A percentile compares a stretch with the other conserved stretches of the same genome.
Conservation (phyloP, 2,888 invertebrate species). For the Eustalomyia histrio region DNA sequence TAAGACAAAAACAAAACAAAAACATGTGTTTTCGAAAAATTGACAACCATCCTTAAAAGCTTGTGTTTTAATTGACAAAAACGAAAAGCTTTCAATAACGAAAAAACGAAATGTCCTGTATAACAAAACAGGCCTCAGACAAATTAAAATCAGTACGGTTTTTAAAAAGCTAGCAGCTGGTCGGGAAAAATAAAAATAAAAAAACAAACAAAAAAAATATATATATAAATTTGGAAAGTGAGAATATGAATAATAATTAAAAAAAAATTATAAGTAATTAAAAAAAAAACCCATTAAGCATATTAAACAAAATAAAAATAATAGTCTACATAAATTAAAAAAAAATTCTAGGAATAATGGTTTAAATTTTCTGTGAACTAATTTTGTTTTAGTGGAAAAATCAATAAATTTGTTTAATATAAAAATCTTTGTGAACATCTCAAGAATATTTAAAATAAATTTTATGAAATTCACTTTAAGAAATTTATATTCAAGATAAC, state of each 20-base stretch:
- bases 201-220: constrained; percentile 17
- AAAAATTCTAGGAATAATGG: background rate
- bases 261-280: background rate
- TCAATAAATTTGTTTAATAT: constrained; percentile 45
- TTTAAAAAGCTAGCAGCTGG: constrained; percentile 62
- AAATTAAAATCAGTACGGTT: constrained; percentile 64
- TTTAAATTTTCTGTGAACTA: background rate
- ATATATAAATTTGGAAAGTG: constrained; percentile 18
- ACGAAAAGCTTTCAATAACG: constrained; percentile 40
- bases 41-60: constrained; percentile 39
- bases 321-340: background rate
- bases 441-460: background rate
- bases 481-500: too few species aligned
- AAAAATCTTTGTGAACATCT: background rate
- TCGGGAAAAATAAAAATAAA: constrained; percentile 30
- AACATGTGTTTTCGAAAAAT: constrained; percentile 57
- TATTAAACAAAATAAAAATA: background rate
- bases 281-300: background rate
- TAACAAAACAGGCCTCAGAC: constrained; percentile 58
- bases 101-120: constrained; percentile 57
- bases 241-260: constrained; percentile 29
- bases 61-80: constrained; percentile 27
- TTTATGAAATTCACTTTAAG: background rate
- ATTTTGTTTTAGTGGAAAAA: constrained; percentile 38
- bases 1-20: constrained; percentile 57